phyloP scores from a whole-genome alignment of 2,888 invertebrate species.

The Hoplodrina ambigua region DNA sequence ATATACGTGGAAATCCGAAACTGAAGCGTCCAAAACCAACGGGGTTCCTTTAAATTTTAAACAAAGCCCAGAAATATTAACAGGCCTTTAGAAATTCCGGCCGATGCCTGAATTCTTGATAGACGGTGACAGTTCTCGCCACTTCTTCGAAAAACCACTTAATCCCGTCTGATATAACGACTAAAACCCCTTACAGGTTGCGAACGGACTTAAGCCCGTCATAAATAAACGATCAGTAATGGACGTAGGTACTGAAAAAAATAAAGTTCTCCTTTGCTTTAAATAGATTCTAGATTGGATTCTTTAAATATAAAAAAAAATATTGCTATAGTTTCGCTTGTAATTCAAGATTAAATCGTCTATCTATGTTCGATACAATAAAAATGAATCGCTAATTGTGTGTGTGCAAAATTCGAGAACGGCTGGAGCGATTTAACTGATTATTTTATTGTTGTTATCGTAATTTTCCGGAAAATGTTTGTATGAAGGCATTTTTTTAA shows the following conservation, averaged over 20 bases:
- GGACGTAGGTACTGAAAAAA: not conserved
- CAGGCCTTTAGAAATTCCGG: slow-evolving; percentile 54
- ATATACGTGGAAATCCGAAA: slow-evolving; percentile 35
- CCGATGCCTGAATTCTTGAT: slow-evolving; percentile 62
- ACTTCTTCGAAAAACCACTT: slow-evolving; percentile 65
- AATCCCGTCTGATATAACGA: slow-evolving; percentile 72
- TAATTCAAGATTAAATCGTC: not conserved
- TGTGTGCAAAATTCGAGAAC: too few species aligned
- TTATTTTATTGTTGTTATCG: too few species aligned
- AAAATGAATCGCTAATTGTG: too few species aligned
- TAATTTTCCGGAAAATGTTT: too few species aligned
- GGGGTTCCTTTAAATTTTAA: slow-evolving; percentile 43
- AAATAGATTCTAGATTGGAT: not conserved
- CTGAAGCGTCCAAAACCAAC: slow-evolving; percentile 26
- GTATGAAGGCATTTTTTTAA: too few species aligned
- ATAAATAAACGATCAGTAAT: slow-evolving; percentile 54
- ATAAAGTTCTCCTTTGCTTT: not conserved
- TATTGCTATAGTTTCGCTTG: too few species aligned
- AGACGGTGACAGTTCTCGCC: slow-evolving; percentile 65
- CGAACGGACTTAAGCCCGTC: slow-evolving; percentile 37
- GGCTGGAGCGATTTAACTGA: too few species aligned
- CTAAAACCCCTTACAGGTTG: slow-evolving; percentile 62
- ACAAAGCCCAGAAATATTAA: slow-evolving; percentile 57
- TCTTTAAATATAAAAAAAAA: too few species aligned
- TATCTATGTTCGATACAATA: too few species aligned